Evolutionary conservation across 1,140 invertebrate species (phyloP).

Genomic region (Helicoverpa armigera): DNA sequence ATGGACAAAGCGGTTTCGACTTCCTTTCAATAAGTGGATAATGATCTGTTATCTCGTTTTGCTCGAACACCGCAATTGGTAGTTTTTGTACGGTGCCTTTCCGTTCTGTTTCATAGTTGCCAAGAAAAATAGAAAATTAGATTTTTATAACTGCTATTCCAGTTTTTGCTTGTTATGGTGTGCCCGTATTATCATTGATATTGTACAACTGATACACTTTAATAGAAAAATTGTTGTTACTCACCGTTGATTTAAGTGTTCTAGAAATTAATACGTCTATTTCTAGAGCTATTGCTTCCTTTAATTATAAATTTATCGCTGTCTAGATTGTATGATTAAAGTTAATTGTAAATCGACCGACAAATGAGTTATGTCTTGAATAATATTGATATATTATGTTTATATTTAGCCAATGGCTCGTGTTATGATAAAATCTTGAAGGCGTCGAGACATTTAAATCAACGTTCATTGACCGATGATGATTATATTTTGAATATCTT

Average conservation of each 20-base stretch:
- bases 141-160: conserved; percentile 30
- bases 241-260: background rate
- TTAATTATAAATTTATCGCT: conserved; percentile 16
- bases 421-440: conserved; percentile 24
- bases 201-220: background rate
- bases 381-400: conserved; percentile 13
- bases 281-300: conserved; percentile 23
- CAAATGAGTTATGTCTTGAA: conserved; percentile 17
- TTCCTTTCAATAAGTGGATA: conserved; percentile 82
- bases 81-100: conserved; percentile 61
- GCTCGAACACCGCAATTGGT: conserved; percentile 66
- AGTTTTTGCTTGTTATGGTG: background rate
- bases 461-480: conserved; percentile 19
- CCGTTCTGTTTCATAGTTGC: conserved; percentile 61
- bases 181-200: conserved; percentile 1
- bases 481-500: conserved; percentile 31
- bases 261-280: background rate
- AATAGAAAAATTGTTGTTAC: background rate
- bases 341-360: conserved; percentile 10
- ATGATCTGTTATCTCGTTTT: conserved; percentile 72
- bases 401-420: conserved; percentile 22
- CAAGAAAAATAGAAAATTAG: conserved; percentile 46
- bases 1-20: conserved; percentile 68
- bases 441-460: conserved; percentile 30
- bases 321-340: background rate